phyloP scores from a whole-genome alignment of 92 coral and sea anemone species.

The Paragorgia papillata region DNA sequence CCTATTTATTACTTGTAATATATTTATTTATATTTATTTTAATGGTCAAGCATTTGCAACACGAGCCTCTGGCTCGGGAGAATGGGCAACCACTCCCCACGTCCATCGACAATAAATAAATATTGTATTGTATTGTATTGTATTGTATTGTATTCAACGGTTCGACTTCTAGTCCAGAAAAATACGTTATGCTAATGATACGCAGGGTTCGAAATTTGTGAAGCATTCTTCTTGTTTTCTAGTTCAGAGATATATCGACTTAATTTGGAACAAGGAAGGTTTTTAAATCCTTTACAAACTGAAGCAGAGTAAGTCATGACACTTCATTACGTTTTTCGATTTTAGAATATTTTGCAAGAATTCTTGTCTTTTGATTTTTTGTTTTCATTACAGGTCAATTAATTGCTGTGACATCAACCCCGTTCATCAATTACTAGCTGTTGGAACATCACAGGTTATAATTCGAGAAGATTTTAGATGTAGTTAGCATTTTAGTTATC shows the following conservation, averaged over 20 bases:
- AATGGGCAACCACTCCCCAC: too few species aligned
- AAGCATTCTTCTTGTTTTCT: too few species aligned
- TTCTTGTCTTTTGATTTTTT: neutral
- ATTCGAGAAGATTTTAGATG: neutral
- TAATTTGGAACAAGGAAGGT: slow-evolving; percentile 95
- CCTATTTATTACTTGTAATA: too few species aligned
- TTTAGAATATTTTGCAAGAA: neutral
- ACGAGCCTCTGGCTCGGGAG: too few species aligned
- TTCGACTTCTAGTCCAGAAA: neutral
- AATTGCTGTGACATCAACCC: slow-evolving; percentile 91
- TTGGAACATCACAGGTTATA: slow-evolving; percentile 89
- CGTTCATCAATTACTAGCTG: slow-evolving; percentile 90
- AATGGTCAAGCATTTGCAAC: too few species aligned
- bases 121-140: too few species aligned
- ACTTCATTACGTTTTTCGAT: neutral
- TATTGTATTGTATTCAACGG: too few species aligned
- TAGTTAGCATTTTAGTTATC: too few species aligned
- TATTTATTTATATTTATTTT: too few species aligned
- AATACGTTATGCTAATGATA: too few species aligned
- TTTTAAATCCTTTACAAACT: slow-evolving; percentile 85
- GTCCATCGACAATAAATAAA: too few species aligned
- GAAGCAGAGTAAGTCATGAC: slow-evolving; percentile 75
- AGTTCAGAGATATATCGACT: slow-evolving; percentile 92
- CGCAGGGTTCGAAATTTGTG: too few species aligned
- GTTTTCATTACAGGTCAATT: slow-evolving; percentile 61